A percentile compares a stretch with the other conserved stretches of the same genome.
Evolutionary conservation across 2,797 vertebrate genomes (phyloP).

Genomic region (Pseudocheirus occidentalis): DNA sequence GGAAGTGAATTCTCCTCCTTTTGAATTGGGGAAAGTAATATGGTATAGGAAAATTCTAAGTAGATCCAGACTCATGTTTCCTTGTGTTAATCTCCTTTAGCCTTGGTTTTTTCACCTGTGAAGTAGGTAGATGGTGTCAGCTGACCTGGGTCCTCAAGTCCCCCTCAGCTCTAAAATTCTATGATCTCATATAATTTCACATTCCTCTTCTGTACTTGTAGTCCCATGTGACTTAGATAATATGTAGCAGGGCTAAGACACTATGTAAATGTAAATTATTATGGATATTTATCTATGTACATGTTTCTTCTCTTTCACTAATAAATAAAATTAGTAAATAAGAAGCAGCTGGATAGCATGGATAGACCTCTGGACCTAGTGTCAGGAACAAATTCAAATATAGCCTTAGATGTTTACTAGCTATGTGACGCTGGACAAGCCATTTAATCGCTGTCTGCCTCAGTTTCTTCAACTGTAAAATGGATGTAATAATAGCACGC

Average conservation of each 20-base stretch:
- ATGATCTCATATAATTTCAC: background rate
- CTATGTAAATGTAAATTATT: background rate
- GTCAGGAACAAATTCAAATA: background rate
- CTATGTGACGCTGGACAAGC: background rate
- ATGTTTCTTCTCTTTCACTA: background rate
- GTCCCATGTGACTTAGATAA: background rate
- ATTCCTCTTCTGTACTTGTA: background rate
- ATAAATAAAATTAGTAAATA: background rate
- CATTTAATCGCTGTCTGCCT: background rate
- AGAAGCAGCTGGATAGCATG: background rate
- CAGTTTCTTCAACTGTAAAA: background rate
- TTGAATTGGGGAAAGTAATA: background rate
- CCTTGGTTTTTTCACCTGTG: background rate
- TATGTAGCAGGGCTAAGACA: background rate
- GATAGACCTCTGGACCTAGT: background rate
- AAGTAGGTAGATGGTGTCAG: background rate
- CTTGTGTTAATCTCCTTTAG: background rate
- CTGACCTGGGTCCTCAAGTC: background rate
- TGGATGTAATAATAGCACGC: background rate
- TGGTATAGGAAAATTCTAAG: background rate
- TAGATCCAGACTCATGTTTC: background rate
- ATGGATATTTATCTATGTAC: background rate
- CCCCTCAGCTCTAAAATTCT: background rate
- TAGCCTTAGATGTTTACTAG: background rate
- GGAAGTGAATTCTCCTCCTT: background rate